phyloP scores from a whole-genome alignment of 2,797 vertebrate genomes.

The Carapus acus region DNA sequence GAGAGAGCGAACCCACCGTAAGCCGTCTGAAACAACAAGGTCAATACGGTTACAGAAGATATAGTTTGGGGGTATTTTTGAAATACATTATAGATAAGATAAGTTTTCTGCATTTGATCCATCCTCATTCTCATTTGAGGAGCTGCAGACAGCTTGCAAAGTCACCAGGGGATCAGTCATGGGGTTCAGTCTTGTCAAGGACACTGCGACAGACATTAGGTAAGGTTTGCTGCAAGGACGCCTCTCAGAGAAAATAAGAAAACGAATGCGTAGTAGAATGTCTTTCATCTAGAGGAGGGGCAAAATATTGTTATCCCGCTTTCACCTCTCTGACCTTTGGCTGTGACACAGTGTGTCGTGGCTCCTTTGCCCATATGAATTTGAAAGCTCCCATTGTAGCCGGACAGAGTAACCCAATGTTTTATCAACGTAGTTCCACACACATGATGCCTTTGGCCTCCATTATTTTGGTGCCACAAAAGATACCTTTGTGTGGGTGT shows the following conservation, averaged over 20 bases:
- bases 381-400: conserved; percentile 29
- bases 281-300: background rate
- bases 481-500: conserved; percentile 55
- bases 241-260: background rate
- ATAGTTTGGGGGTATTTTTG: no score
- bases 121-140: no score
- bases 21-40: background rate
- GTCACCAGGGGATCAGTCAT: no score
- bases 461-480: conserved; percentile 46
- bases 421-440: conserved; percentile 30
- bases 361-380: conserved; percentile 6
- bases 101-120: no score
- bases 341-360: conserved; percentile 1
- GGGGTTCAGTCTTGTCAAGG: no score
- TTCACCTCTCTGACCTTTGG: background rate
- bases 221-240: no score
- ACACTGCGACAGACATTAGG: no score
- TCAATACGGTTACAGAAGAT: no score
- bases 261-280: background rate
- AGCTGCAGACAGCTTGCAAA: no score
- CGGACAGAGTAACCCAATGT: conserved; percentile 4
- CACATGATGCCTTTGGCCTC: conserved; percentile 29
- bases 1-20: conserved; percentile 16
- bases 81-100: no score
- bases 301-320: background rate